A percentile compares a stretch with the other conserved stretches of the same genome.
phyloP scores from a whole-genome alignment of 2,797 vertebrate species.

The Coracias cyanogaster region DNA sequence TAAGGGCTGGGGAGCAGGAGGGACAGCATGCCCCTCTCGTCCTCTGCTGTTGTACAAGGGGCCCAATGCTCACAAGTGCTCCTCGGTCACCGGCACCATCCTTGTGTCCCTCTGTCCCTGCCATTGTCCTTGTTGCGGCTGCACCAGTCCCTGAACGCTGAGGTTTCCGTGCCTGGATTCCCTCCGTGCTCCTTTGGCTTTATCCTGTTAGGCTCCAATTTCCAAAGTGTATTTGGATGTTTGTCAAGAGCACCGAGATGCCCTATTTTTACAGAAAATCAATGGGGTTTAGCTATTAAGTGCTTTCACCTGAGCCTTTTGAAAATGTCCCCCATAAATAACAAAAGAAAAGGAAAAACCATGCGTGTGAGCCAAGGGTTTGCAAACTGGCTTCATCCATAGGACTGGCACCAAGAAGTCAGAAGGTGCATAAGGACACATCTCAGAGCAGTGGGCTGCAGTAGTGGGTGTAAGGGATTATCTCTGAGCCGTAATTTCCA shows the following conservation, averaged over 20 bases:
- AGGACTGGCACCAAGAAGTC: neutral
- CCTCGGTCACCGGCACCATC: too few species aligned
- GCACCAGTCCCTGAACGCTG: accelerated
- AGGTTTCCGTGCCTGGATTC: neutral
- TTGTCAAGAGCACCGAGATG: neutral
- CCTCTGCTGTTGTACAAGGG: neutral
- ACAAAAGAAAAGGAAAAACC: neutral
- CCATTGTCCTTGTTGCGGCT: neutral
- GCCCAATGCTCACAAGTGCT: neutral
- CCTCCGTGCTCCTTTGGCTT: neutral
- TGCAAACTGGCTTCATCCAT: neutral
- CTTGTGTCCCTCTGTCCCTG: too few species aligned
- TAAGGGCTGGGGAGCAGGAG: neutral
- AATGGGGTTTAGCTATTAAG: conserved; percentile 38
- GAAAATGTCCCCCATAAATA: neutral
- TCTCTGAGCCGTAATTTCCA: conserved; percentile 6
- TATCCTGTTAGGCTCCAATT: neutral
- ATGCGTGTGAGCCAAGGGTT: neutral
- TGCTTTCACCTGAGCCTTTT: conserved; percentile 20
- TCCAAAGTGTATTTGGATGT: neutral
- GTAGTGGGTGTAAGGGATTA: neutral
- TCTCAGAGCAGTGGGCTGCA: neutral
- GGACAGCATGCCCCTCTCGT: accelerated
- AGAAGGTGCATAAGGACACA: neutral
- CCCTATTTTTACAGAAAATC: conserved; percentile 49